Percentiles rank a stretch among this genome's conserved stretches.
Conservation (phyloP, 2,888 invertebrate genomes). For the Dryobotodes eremita region DNA sequence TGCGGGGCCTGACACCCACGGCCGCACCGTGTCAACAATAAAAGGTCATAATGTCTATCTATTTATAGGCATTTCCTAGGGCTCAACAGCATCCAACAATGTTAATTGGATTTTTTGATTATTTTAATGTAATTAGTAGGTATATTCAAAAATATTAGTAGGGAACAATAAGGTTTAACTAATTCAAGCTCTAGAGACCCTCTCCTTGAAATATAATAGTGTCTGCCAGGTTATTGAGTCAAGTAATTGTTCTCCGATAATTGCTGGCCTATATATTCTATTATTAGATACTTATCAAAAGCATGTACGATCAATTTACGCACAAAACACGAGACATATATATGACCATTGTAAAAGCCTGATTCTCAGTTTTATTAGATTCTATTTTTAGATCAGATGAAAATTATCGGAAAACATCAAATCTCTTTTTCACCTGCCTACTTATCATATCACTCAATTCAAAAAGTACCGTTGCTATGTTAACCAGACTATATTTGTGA, state of each 20-base stretch:
- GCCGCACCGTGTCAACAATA: background rate
- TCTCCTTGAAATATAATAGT: background rate
- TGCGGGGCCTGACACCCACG: slow-evolving; percentile 29
- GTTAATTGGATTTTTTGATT: no score
- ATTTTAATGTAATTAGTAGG: background rate
- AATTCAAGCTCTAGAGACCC: background rate
- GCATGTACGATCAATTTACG: slow-evolving; percentile 27
- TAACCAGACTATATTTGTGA: background rate
- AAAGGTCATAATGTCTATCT: slow-evolving; percentile 30
- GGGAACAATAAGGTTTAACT: background rate
- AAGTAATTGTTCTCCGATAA: slow-evolving; percentile 21
- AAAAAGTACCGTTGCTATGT: background rate
- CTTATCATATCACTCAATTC: background rate
- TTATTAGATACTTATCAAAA: slow-evolving; percentile 23
- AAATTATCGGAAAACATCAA: background rate
- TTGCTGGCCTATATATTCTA: slow-evolving; percentile 42
- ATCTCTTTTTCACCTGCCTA: background rate
- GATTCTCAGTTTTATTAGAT: slow-evolving; percentile 13
- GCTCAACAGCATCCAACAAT: background rate
- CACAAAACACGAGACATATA: background rate
- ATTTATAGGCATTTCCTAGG: slow-evolving; percentile 39
- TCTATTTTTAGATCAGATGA: slow-evolving; percentile 28
- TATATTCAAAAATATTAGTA: background rate
- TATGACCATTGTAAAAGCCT: background rate
- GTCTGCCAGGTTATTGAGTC: background rate